phyloP scores from a whole-genome alignment of 1,140 invertebrate species.

The Orius insidiosus region DNA sequence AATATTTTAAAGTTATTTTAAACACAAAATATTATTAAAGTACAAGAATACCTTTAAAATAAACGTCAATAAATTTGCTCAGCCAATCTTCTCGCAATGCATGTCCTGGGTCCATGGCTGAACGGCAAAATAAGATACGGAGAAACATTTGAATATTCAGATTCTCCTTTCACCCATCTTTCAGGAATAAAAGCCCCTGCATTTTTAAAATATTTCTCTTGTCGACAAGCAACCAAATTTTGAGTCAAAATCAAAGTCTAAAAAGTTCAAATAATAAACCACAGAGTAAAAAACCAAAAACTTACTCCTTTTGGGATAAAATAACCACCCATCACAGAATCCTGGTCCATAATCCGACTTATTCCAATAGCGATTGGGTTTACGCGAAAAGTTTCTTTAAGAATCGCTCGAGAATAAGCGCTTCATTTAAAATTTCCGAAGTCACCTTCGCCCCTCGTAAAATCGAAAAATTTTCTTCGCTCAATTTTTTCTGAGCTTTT shows the following conservation, averaged over 20 bases:
- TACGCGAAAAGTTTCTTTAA: constrained; percentile 72
- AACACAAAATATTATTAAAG: not conserved
- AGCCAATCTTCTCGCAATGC: constrained; percentile 71
- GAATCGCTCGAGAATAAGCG: constrained; percentile 56
- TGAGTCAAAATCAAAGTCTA: constrained; percentile 77
- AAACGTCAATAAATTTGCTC: constrained; percentile 74
- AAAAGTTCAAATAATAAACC: constrained; percentile 23
- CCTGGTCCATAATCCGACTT: constrained; percentile 55
- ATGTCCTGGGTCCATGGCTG: constrained; percentile 71
- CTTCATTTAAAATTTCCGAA: constrained; percentile 34
- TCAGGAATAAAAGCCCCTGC: constrained; percentile 56
- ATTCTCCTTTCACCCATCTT: constrained; percentile 45
- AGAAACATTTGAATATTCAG: constrained; percentile 35
- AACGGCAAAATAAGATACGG: constrained; percentile 73
- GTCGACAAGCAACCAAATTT: constrained; percentile 59
- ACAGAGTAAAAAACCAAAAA: not conserved
- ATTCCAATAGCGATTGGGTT: constrained; percentile 67
- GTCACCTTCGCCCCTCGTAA: constrained; percentile 30
- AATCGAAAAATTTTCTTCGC: constrained; percentile 45
- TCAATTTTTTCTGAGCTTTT: constrained; percentile 52
- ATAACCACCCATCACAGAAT: constrained; percentile 65
- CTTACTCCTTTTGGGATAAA: constrained; percentile 65
- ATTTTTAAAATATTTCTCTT: constrained; percentile 44
- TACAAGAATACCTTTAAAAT: constrained; percentile 41
- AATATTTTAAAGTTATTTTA: not conserved